These are phyloP conservation scores for Pagrus major DNA, from an alignment of 2,113 vertebrate species.

Conservation along the genomic window DNA sequence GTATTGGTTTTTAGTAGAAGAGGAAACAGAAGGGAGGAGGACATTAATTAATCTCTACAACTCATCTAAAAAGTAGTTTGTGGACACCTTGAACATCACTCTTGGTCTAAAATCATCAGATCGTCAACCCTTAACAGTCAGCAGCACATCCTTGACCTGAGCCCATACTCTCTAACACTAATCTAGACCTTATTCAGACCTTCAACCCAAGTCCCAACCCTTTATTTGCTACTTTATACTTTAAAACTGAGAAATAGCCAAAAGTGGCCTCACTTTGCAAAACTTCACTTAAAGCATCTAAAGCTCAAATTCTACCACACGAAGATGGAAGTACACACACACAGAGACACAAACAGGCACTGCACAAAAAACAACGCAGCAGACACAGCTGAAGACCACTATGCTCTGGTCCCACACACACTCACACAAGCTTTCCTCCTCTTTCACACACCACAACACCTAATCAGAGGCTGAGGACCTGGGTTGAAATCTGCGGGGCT, in stretches of 20 bases:
- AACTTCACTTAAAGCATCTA: not conserved
- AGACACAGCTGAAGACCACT: slow-evolving; percentile 19
- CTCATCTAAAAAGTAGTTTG: too few species aligned
- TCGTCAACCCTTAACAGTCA: too few species aligned
- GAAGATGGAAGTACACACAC: not conserved
- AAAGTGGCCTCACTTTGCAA: not conserved
- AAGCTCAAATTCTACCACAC: slow-evolving; percentile 1
- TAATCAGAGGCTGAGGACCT: slow-evolving; percentile 78
- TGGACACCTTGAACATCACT: too few species aligned
- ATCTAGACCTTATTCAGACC: slow-evolving; percentile 5
- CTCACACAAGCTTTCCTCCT: slow-evolving; percentile 28
- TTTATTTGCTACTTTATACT: too few species aligned
- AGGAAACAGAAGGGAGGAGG: too few species aligned
- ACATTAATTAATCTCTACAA: too few species aligned
- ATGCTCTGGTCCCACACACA: slow-evolving; percentile 20
- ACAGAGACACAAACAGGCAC: slow-evolving; percentile 20
- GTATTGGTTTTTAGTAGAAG: too few species aligned
- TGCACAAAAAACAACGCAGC: slow-evolving; percentile 8
- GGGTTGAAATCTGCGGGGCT: slow-evolving; percentile 69
- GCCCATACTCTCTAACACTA: not conserved
- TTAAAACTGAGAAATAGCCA: too few species aligned
- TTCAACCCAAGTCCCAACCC: not conserved
- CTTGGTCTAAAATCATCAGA: too few species aligned
- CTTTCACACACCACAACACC: slow-evolving; percentile 68
- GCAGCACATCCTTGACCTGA: slow-evolving; percentile 3